Evolutionary conservation across 2,113 vertebrate genomes (phyloP).

Genomic region (Benitochromis conjunctus): DNA sequence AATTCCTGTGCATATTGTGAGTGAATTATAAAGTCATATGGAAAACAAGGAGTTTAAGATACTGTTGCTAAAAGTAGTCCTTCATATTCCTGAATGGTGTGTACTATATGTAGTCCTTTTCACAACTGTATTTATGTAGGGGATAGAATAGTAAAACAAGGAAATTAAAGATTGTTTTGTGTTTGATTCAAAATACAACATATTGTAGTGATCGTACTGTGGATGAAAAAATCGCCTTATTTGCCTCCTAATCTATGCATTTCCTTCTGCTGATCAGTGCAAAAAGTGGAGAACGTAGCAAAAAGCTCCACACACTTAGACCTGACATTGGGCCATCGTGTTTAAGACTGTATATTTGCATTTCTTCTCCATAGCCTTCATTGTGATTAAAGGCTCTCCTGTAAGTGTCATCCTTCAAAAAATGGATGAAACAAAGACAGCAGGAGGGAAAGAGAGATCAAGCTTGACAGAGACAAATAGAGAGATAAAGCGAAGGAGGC

Average conservation of each 20-base stretch:
- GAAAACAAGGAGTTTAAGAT: not conserved
- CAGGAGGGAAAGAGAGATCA: slow-evolving; percentile 8
- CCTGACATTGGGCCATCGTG: slow-evolving; percentile 1
- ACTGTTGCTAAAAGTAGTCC: not conserved
- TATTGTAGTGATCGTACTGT: not conserved
- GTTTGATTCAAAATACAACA: not conserved
- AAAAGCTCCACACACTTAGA: not conserved
- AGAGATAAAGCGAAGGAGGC: not conserved
- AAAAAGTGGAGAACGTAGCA: not conserved
- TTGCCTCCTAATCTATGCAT: not conserved
- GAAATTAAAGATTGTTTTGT: not conserved
- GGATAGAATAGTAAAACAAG: not conserved
- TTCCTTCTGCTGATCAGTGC: not conserved
- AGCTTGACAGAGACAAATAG: slow-evolving; percentile 40
- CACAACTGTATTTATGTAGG: not conserved
- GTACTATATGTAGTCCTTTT: not conserved
- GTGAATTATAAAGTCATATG: not conserved
- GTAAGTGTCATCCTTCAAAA: not conserved
- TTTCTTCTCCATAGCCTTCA: not conserved
- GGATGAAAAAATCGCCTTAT: not conserved
- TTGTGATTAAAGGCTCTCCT: not conserved
- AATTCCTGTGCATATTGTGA: not conserved
- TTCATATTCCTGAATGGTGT: not conserved
- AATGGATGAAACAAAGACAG: not conserved
- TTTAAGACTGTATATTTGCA: not conserved